Conservation (phyloP, 1,140 invertebrate species). For the Asobara japonica region DNA sequence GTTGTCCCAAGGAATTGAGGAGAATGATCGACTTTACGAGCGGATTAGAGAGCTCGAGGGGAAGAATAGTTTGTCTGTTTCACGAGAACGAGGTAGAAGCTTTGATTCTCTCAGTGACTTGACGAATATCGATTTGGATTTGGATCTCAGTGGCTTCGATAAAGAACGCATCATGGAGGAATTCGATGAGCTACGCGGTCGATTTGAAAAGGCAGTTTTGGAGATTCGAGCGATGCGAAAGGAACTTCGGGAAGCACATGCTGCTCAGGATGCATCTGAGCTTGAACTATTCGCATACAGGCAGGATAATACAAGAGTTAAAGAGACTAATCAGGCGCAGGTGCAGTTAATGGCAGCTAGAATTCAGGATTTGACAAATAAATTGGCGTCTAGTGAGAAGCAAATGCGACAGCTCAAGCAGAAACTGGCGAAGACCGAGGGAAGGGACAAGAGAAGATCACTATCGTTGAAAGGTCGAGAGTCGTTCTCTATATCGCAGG, state of each 20-base stretch:
- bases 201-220: constrained; percentile 83
- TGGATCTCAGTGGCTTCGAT: constrained; percentile 78
- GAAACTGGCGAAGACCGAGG: constrained; percentile 81
- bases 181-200: constrained; percentile 77
- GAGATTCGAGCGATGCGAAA: constrained; percentile 85
- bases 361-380: constrained; percentile 84
- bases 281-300: constrained; percentile 77
- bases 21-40: constrained; percentile 79
- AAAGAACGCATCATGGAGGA: constrained; percentile 82
- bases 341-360: constrained; percentile 83
- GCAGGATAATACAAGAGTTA: constrained; percentile 75
- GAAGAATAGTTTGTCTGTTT: constrained; percentile 65
- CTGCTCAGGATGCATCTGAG: constrained; percentile 82
- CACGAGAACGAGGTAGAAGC: constrained; percentile 71
- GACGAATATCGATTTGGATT: constrained; percentile 80
- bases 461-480: constrained; percentile 83
- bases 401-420: constrained; percentile 82
- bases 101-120: constrained; percentile 83
- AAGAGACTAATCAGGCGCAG: constrained; percentile 78
- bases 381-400: constrained; percentile 83
- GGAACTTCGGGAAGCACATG: constrained; percentile 82
- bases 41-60: constrained; percentile 77
- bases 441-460: constrained; percentile 80
- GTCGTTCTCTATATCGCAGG: constrained; percentile 80
- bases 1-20: constrained; percentile 70